Evolutionary conservation across 1,140 invertebrate genomes (phyloP).

Genomic region (Micrasema minimum): DNA sequence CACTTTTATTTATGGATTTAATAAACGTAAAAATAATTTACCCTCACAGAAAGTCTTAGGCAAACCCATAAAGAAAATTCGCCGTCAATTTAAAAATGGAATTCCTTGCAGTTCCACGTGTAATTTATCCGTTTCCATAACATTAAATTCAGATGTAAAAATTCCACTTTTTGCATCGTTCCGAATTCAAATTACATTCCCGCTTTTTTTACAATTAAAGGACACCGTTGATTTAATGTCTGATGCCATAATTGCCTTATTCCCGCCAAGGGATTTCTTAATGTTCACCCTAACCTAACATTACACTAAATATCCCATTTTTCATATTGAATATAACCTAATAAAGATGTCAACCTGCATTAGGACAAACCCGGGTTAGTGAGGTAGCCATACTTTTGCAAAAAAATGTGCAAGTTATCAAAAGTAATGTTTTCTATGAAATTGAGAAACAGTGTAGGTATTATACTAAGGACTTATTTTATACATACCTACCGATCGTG

Average conservation of each 20-base stretch:
- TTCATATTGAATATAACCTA: slow-evolving; percentile 54
- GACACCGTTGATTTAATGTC: slow-evolving; percentile 40
- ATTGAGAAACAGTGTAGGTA: too few species aligned
- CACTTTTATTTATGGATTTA: too few species aligned
- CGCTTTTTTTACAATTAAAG: slow-evolving; percentile 41
- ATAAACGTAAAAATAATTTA: too few species aligned
- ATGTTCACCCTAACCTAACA: slow-evolving; percentile 44
- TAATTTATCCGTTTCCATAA: slow-evolving; percentile 31
- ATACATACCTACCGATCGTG: too few species aligned
- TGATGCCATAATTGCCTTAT: slow-evolving; percentile 38
- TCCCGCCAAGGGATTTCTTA: slow-evolving; percentile 43
- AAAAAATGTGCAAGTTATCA: too few species aligned
- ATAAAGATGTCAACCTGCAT: slow-evolving; percentile 53
- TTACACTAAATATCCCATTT: slow-evolving; percentile 53
- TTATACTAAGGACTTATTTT: too few species aligned
- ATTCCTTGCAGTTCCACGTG: too few species aligned
- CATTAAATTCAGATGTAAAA: slow-evolving; percentile 24
- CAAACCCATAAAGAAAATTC: too few species aligned
- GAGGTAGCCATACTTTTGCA: slow-evolving; percentile 36
- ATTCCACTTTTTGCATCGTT: slow-evolving; percentile 7
- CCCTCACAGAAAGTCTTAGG: too few species aligned
- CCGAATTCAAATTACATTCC: slow-evolving; percentile 16
- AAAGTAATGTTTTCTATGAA: too few species aligned
- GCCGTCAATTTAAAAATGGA: too few species aligned
- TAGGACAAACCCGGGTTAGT: slow-evolving; percentile 37